A percentile compares a stretch with the other conserved stretches of the same genome.
Evolutionary conservation across 2,888 invertebrate genomes (phyloP).

Genomic region (Melanophora roralis): DNA sequence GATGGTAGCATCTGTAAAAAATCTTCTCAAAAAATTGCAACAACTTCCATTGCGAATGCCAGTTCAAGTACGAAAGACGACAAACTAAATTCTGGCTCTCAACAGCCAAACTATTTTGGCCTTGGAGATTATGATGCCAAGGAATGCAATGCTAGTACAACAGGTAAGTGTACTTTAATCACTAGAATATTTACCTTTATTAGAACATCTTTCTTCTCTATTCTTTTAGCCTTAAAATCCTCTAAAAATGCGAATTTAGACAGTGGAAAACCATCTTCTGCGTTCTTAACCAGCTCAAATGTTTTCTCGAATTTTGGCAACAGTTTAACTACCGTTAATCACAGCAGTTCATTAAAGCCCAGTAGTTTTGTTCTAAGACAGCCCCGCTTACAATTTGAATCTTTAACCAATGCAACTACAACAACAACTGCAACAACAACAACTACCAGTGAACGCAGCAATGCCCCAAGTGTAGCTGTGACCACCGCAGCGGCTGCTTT

Average conservation of each 20-base stretch:
- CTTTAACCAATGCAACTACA: conserved; percentile 58
- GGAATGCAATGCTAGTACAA: conserved; percentile 38
- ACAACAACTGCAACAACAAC: not conserved
- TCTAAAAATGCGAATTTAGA: conserved; percentile 54
- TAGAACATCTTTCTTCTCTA: not conserved
- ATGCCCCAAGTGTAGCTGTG: conserved; percentile 39
- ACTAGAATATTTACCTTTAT: not conserved
- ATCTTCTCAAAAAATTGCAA: conserved; percentile 58
- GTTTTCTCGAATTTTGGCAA: conserved; percentile 54
- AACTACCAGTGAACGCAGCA: conserved; percentile 41
- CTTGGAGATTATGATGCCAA: conserved; percentile 62
- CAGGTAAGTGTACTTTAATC: conserved; percentile 39
- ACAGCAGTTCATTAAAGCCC: conserved; percentile 50
- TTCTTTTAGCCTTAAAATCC: conserved; percentile 55
- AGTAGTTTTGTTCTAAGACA: conserved; percentile 73
- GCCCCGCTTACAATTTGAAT: conserved; percentile 74
- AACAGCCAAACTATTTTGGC: conserved; percentile 70
- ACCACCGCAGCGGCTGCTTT: conserved; percentile 46
- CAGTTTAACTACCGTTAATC: conserved; percentile 15
- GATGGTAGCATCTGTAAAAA: conserved; percentile 78
- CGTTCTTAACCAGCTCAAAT: conserved; percentile 41
- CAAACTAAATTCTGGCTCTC: not conserved
- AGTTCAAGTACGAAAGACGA: conserved; percentile 31
- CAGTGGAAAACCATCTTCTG: conserved; percentile 20
- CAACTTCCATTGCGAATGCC: conserved; percentile 7